phyloP scores from a whole-genome alignment of 2,113 vertebrate genomes.

The Chaetops frenatus region DNA sequence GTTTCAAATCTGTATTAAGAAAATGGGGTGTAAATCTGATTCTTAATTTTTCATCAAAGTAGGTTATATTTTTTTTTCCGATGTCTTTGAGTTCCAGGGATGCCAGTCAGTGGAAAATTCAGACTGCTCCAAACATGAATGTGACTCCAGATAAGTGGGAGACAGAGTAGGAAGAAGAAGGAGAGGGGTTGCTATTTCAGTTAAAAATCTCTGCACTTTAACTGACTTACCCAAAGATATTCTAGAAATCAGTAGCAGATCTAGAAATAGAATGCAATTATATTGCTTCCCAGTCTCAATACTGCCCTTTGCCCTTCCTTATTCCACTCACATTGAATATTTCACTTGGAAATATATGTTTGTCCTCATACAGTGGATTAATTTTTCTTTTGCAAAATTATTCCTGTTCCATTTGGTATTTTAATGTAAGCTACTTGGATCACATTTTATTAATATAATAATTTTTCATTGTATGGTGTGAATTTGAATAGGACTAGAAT shows the following conservation, averaged over 20 bases:
- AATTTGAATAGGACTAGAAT: not conserved
- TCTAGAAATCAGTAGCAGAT: not conserved
- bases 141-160: not conserved
- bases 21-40: not conserved
- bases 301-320: not conserved
- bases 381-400: not conserved
- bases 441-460: rapidly evolving
- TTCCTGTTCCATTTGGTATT: not conserved
- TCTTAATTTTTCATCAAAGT: not conserved
- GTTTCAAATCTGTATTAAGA: not conserved
- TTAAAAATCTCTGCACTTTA: not conserved
- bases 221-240: not conserved
- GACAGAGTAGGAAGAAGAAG: not conserved
- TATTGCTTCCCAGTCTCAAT: not conserved
- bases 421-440: not conserved
- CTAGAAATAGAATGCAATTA: not conserved
- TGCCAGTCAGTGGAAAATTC: not conserved
- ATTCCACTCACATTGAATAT: not conserved
- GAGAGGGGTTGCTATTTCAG: not conserved
- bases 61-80: not conserved
- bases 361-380: not conserved
- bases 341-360: not conserved
- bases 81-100: not conserved
- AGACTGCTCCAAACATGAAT: not conserved
- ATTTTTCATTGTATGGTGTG: not conserved